A percentile compares a stretch with the other conserved stretches of the same genome.
phyloP scores from a whole-genome alignment of 2,888 invertebrate genomes.

The Diplazon laetatorius region DNA sequence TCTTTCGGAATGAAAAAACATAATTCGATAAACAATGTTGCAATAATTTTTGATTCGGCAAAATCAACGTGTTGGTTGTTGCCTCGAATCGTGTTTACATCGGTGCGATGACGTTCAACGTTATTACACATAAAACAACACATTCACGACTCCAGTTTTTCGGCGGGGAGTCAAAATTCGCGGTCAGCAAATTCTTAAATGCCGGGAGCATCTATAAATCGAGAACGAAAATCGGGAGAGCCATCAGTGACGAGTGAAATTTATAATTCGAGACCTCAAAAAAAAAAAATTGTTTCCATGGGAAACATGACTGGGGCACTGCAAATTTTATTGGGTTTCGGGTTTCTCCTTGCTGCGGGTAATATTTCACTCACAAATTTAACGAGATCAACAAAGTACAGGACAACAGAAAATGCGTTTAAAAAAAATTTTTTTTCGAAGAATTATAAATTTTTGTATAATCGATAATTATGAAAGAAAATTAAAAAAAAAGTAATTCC shows the following conservation, averaged over 20 bases:
- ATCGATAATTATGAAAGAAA: neutral
- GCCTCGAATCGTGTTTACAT: too few species aligned
- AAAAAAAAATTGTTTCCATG: neutral
- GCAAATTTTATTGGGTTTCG: conserved; percentile 31
- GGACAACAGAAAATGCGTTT: neutral
- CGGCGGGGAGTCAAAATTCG: too few species aligned
- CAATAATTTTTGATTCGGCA: too few species aligned
- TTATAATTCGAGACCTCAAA: neutral
- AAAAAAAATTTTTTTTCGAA: neutral
- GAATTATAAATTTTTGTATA: neutral
- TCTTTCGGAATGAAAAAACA: too few species aligned
- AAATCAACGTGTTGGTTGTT: too few species aligned
- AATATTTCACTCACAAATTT: neutral
- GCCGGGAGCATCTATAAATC: conserved; percentile 59
- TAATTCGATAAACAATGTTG: neutral
- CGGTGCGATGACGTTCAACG: too few species aligned
- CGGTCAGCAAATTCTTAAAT: conserved; percentile 66
- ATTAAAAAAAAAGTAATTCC: conserved; percentile 8
- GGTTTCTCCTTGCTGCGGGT: conserved; percentile 45
- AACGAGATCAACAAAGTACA: neutral
- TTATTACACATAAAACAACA: too few species aligned
- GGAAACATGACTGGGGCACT: conserved; percentile 36
- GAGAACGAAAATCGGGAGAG: conserved; percentile 19
- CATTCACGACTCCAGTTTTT: too few species aligned
- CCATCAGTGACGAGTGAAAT: conserved; percentile 31